Evolutionary conservation across 92 coral and sea anemone genomes (phyloP).

Genomic region (Galaxea fascicularis): DNA sequence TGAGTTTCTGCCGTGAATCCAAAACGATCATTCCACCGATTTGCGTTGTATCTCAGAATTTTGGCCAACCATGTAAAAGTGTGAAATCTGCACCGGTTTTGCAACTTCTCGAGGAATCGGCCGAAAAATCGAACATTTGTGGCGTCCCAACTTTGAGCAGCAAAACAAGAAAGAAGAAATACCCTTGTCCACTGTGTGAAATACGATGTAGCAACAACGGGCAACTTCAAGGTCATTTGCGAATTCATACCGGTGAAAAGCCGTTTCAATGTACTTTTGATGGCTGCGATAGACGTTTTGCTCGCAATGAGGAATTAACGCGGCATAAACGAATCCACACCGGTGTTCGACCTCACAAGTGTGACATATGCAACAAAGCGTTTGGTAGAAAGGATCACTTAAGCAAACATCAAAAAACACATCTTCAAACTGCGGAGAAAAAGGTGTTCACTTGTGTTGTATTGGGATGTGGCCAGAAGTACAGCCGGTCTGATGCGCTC

Average conservation of each 20-base stretch:
- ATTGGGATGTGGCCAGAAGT: constrained; percentile 85
- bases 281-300: constrained; percentile 90
- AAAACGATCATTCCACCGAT: constrained; percentile 50
- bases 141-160: constrained; percentile 48
- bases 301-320: constrained; percentile 94
- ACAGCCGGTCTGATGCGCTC: constrained; percentile 93
- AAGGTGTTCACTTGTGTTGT: constrained; percentile 77
- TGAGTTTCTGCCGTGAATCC: constrained; percentile 59
- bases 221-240: constrained; percentile 90
- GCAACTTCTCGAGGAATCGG: constrained; percentile 45
- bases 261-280: constrained; percentile 82
- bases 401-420: constrained; percentile 92
- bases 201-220: constrained; percentile 96
- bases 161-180: constrained; percentile 82
- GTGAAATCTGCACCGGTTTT: constrained; percentile 43
- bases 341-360: constrained; percentile 93
- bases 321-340: constrained; percentile 93
- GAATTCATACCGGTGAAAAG: constrained; percentile 93
- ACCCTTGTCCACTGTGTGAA: constrained; percentile 91
- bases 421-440: constrained; percentile 85
- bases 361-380: constrained; percentile 88
- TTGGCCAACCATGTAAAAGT: constrained; percentile 18
- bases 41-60: constrained; percentile 23
- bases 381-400: constrained; percentile 95
- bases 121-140: constrained; percentile 49